phyloP scores from a whole-genome alignment of 2,797 vertebrate genomes.

The Diceros bicornis region DNA sequence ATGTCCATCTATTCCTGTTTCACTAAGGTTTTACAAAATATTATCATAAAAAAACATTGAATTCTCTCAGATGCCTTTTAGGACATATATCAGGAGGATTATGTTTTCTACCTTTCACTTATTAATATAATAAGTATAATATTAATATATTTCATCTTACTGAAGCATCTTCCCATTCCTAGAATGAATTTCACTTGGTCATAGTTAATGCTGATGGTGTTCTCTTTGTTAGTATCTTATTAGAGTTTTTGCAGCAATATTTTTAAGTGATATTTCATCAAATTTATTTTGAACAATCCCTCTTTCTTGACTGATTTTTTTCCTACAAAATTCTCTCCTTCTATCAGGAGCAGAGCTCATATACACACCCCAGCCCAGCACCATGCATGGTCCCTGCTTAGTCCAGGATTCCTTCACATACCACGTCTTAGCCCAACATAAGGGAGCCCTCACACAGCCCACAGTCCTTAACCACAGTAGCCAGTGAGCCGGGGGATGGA shows the following conservation, averaged over 20 bases:
- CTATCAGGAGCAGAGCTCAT: background rate
- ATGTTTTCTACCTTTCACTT: constrained; percentile 35
- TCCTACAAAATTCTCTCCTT: constrained; percentile 1
- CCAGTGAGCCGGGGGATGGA: background rate
- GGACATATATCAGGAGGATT: constrained; percentile 12
- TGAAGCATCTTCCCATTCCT: constrained; percentile 36
- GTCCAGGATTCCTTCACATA: background rate
- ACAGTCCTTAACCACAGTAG: background rate
- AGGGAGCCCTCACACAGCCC: background rate
- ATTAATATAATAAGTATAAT: constrained; percentile 42
- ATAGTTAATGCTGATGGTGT: background rate
- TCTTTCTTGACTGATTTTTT: background rate
- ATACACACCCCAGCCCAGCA: background rate
- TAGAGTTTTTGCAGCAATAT: background rate
- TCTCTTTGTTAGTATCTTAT: constrained; percentile 52
- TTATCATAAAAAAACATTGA: constrained; percentile 43
- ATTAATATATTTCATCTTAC: constrained; percentile 32
- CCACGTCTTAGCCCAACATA: background rate
- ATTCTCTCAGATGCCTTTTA: background rate
- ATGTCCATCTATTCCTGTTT: constrained; percentile 48
- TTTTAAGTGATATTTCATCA: constrained; percentile 25
- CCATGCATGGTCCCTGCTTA: background rate
- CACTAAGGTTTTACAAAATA: constrained; percentile 50
- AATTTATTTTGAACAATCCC: constrained; percentile 41
- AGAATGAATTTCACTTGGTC: background rate